Evolutionary conservation across 2,797 vertebrate species (phyloP).

Genomic region (Ciconia nigra): DNA sequence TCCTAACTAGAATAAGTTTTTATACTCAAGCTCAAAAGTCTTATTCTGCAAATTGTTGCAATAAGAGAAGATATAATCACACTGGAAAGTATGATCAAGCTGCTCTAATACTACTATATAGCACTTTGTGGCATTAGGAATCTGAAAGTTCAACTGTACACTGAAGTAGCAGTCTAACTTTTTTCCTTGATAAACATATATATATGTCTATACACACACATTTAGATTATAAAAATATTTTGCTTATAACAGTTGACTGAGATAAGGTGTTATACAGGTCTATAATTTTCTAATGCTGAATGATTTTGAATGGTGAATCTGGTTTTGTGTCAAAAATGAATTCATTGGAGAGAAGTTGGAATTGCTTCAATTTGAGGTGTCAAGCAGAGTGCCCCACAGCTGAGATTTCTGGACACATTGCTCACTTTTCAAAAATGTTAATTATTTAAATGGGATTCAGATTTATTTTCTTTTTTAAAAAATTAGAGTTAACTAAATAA

Average conservation of each 20-base stretch:
- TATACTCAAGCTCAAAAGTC: background rate
- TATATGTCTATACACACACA: background rate
- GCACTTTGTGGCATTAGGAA: background rate
- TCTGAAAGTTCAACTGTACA: background rate
- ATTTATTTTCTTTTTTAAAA: background rate
- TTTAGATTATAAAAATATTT: background rate
- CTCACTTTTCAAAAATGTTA: background rate
- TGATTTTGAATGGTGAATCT: background rate
- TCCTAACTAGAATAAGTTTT: background rate
- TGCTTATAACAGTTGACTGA: background rate
- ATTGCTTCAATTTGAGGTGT: background rate
- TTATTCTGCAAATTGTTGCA: background rate
- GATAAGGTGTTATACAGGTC: background rate
- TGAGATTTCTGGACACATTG: background rate
- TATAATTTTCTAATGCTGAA: background rate
- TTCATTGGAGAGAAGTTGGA: background rate
- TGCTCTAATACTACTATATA: background rate
- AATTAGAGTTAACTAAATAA: background rate
- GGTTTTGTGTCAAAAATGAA: background rate
- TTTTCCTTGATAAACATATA: background rate
- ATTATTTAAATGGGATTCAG: background rate
- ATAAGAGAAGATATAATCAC: background rate
- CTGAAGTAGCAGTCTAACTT: background rate
- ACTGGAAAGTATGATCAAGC: background rate
- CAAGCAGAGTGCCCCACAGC: background rate